phyloP scores from a whole-genome alignment of 2,113 vertebrate genomes.

The Neolamprologus longior region DNA sequence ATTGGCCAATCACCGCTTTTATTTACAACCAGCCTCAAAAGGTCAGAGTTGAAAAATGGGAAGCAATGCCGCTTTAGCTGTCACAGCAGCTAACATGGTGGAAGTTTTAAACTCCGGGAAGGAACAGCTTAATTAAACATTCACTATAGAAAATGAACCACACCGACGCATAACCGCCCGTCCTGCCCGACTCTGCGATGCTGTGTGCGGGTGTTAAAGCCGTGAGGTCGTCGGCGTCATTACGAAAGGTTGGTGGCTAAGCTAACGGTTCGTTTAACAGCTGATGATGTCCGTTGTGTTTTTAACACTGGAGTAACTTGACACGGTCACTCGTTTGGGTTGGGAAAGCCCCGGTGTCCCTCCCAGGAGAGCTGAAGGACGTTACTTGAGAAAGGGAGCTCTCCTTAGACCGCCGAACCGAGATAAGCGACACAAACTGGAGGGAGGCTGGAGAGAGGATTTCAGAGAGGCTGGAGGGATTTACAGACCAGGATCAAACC shows the following conservation, averaged over 20 bases:
- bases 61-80: background rate
- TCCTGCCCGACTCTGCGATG: background rate
- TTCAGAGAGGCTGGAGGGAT: background rate
- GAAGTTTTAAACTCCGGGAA: too few species aligned
- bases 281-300: background rate
- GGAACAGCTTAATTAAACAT: rapidly evolving
- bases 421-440: rapidly evolving
- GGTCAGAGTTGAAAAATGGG: background rate
- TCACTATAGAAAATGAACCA: background rate
- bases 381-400: rapidly evolving
- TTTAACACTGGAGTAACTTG: background rate
- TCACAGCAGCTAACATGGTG: rapidly evolving
- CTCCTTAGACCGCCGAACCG: background rate
- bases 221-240: background rate
- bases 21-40: background rate
- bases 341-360: background rate
- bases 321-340: background rate
- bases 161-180: background rate
- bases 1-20: background rate
- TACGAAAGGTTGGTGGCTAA: conserved; percentile 51
- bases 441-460: background rate
- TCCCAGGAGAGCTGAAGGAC: background rate
- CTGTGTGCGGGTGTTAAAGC: background rate
- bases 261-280: background rate
- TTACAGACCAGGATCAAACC: background rate